Evolutionary conservation across 1,140 invertebrate genomes (phyloP).

Genomic region (Trichonephila inaurata): DNA sequence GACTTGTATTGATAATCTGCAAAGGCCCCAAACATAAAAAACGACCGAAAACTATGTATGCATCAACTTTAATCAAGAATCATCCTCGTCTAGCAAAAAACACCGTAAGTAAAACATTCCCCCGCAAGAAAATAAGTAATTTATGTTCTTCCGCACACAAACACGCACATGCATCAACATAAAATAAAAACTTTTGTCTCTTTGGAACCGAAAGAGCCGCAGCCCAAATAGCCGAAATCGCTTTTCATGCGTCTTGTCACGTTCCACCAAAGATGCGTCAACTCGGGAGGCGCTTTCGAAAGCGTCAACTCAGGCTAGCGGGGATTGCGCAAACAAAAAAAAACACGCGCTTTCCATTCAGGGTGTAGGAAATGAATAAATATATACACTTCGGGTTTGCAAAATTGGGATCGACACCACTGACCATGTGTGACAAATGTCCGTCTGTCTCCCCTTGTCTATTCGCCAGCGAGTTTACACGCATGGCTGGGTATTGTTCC

Average conservation of each 20-base stretch:
- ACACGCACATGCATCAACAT: no score
- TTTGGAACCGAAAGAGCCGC: neutral
- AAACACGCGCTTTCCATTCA: neutral
- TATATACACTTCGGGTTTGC: neutral
- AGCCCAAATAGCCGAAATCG: neutral
- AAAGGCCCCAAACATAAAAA: no score
- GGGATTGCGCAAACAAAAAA: neutral
- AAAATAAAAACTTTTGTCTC: neutral
- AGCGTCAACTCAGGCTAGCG: neutral
- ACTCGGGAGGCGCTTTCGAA: neutral
- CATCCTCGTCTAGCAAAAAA: no score
- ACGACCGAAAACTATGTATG: no score
- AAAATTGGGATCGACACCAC: neutral
- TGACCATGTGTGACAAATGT: slow-evolving; percentile 5
- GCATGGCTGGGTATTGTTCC: neutral
- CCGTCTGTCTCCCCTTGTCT: neutral
- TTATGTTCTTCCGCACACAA: no score
- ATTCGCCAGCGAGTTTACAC: neutral
- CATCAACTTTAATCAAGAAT: no score
- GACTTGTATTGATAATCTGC: no score
- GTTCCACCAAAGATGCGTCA: neutral
- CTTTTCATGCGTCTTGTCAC: neutral
- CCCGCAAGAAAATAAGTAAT: no score
- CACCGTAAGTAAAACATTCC: no score
- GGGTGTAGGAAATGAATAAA: neutral